Base-by-base conservation (phyloP, 2,888 invertebrate genomes). In the Ceramica pisi region DNA sequence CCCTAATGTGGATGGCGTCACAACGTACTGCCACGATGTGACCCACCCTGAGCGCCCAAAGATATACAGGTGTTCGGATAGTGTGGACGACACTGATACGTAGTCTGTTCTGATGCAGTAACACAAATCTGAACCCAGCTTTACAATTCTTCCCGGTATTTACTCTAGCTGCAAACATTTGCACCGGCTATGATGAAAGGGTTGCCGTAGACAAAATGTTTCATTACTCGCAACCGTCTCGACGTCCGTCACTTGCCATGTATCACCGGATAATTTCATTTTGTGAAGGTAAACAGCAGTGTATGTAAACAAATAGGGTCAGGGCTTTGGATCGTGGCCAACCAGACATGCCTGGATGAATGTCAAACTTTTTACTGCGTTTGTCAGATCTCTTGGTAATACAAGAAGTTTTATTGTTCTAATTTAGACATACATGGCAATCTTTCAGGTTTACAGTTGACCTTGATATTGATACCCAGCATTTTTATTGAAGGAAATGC, bases 261-360 rank as follows among this genome's bases (percentile, higher is more conserved):
- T 81, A 82, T 84, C 80, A 84, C 65, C 67, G 63, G 60, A 66
- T 50, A 63, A 71, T 84, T 80, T 75, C 74, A 71, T 81, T 83
- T 78, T 75, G 77, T 67, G 61, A 81, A 67, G 64, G 82, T 87
- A 87, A 89, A 87, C 84, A 86, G 72, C 67, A 67, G 41, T 75
- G 63, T 53, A 81, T 65, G 75, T 84, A 85, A 86, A 88, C 78
- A 87, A 79, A 75, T 75, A 75, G 31, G 48, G 16, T 62, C 76
- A 66, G 56, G 69, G 65, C 53, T 73, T 86, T 88, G 89, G 89
- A 85, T 61, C 55, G 61, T n/a, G 51, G 85, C 88, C 88, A 89
- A 80, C 72, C 21, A n/a, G 23, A 50, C 1, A n/a, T 9, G 51
- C 31, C 59, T 41, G 61, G 63, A 21, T 19, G 61, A 59, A 55